Evolutionary conservation across 2,113 vertebrate species (phyloP).

Genomic region (Stomatorhinus ivindoensis): DNA sequence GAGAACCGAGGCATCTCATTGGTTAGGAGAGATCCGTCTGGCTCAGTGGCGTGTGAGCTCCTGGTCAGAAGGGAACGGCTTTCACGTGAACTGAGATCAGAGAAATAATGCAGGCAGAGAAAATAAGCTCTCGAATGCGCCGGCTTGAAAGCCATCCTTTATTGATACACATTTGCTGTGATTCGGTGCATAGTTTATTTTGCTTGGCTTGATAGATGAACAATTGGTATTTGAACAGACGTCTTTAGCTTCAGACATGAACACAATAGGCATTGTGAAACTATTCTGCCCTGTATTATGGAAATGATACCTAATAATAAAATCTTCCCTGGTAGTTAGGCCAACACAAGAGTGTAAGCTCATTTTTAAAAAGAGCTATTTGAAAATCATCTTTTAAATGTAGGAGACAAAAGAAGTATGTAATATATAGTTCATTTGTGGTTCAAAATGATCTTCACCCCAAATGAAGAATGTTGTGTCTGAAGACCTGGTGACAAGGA

Average conservation of each 20-base stretch:
- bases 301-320: neutral
- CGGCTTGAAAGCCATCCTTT: neutral
- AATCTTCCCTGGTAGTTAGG: neutral
- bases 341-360: neutral
- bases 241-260: neutral
- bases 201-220: neutral
- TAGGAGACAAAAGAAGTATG: neutral
- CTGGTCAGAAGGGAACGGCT: neutral
- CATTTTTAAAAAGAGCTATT: neutral
- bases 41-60: neutral
- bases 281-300: neutral
- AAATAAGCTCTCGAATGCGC: neutral
- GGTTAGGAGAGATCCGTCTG: neutral
- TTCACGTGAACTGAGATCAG: neutral
- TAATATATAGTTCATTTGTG: neutral
- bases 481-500: neutral
- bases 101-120: neutral
- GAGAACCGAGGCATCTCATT: neutral
- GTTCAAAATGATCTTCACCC: neutral
- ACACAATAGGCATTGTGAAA: neutral
- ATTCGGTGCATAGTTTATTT: neutral
- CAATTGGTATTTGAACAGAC: neutral
- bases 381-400: neutral
- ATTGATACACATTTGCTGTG: neutral
- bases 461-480: neutral